Evolutionary conservation across 2,113 vertebrate species (phyloP).

Genomic region (Dipodomys merriami): DNA sequence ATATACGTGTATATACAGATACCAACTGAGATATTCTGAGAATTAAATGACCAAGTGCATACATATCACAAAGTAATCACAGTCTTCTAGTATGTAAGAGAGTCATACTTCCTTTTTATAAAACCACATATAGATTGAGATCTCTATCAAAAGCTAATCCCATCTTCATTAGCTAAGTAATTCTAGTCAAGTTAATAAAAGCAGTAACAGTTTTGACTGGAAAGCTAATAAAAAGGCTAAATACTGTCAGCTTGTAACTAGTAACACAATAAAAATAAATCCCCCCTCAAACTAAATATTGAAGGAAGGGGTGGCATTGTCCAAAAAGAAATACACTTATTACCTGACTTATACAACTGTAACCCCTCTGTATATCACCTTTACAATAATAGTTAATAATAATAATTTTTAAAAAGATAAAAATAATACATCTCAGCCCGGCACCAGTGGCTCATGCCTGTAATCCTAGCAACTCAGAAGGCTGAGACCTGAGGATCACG

Average conservation of each 20-base stretch:
- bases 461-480: too few species aligned
- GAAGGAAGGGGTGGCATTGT: too few species aligned
- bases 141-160: neutral
- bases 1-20: neutral
- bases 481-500: too few species aligned
- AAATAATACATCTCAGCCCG: too few species aligned
- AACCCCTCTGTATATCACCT: too few species aligned
- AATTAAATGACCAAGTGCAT: neutral
- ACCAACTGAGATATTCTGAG: neutral
- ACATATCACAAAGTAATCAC: neutral
- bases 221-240: neutral
- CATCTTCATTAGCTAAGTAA: neutral
- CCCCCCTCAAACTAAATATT: too few species aligned
- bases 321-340: too few species aligned
- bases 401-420: neutral
- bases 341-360: too few species aligned
- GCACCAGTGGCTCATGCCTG: too few species aligned
- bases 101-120: neutral
- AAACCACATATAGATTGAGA: neutral
- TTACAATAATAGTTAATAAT: neutral
- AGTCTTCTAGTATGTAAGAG: neutral
- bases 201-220: neutral
- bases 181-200: slow-evolving; percentile 12
- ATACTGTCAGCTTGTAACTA: neutral
- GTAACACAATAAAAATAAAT: too few species aligned